phyloP scores from a whole-genome alignment of 2,888 invertebrate genomes.

The Diplazon laetatorius region DNA sequence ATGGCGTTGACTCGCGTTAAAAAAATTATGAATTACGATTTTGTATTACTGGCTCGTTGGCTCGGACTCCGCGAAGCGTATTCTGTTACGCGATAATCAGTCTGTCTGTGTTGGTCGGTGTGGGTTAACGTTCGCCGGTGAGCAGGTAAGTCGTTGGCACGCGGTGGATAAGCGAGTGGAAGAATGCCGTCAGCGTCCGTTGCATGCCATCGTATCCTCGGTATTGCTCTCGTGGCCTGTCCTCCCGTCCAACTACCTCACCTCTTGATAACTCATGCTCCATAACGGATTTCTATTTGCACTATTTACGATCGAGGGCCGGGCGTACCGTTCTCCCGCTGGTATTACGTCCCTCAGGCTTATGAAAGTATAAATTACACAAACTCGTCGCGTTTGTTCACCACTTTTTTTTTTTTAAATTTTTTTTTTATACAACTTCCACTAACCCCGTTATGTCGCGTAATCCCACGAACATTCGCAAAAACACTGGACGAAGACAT shows the following conservation, averaged over 20 bases:
- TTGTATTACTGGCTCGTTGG: constrained; percentile 59
- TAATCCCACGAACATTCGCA: constrained; percentile 43
- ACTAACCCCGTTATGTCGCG: constrained; percentile 13
- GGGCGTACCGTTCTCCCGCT: constrained; percentile 62
- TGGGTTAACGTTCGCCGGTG: constrained; percentile 43
- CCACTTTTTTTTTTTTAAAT: no score
- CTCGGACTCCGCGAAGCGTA: constrained; percentile 29
- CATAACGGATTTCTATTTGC: constrained; percentile 77
- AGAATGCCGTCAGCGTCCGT: constrained; percentile 78
- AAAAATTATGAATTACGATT: constrained; percentile 63
- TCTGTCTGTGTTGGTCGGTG: constrained; percentile 63
- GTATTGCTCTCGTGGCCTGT: constrained; percentile 52
- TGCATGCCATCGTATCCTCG: constrained; percentile 60
- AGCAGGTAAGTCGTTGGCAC: constrained; percentile 65
- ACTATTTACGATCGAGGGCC: constrained; percentile 73
- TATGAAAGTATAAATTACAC: constrained; percentile 59
- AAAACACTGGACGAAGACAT: constrained; percentile 39
- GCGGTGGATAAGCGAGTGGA: constrained; percentile 76
- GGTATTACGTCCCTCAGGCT: constrained; percentile 62
- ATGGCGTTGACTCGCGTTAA: constrained; percentile 51
- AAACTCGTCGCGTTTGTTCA: constrained; percentile 40
- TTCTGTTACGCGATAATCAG: constrained; percentile 59
- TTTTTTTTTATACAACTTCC: constrained; percentile 34
- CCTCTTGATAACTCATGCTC: constrained; percentile 71
- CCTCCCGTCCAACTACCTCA: constrained; percentile 51